Evolutionary conservation across 1,140 invertebrate genomes (phyloP), one percentile per base, ranked within the genome.

Genomic region (Maniola jurtina): DNA sequence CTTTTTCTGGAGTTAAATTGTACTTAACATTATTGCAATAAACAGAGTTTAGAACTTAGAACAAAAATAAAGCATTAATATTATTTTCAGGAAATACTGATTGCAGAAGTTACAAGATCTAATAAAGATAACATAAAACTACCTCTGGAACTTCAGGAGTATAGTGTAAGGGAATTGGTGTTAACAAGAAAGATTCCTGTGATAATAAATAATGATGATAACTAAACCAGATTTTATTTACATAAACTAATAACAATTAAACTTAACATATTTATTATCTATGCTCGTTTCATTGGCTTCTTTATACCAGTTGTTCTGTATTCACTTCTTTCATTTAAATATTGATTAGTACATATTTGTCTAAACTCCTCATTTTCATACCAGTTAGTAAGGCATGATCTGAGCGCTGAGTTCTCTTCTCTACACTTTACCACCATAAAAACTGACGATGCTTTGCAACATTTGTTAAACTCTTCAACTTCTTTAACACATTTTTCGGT

Each of bases 311-410:
- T 97, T 76, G 92, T 91, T 83, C 97, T 93, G 75, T 94, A 98
- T 85, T 97, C 94, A 70, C 94, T 93, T 79, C 97, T 92, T 87
- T 98, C 95, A 34, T 93, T 78, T 72, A 98, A 92, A 92, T 98
- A 98, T 83, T 96, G 92, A 73, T 96, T 88, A 65, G 91, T 95
- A 79, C 96, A 97, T 68, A 93, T 73, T 56, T 94, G 91, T 78
- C 92, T 93, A 73, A 98, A 97, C 0, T 93, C 92, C 75, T 95
- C 92, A 91, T 98, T 92, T 61, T 93, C 76, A 84, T 94, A 98
- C 97, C 96, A 97, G 16, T 84, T 89, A 5, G 88, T 75, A 4
- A 97, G 84, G 83, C 97, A 98, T 4, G 92, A 86, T 84, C 93
- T 94, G 34, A 98, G 77, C 0, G 75, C 83, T 6, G 89, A 81